Base-by-base conservation (phyloP, 2,888 invertebrate genomes). In the Bursaphelenchus okinawaensis region DNA sequence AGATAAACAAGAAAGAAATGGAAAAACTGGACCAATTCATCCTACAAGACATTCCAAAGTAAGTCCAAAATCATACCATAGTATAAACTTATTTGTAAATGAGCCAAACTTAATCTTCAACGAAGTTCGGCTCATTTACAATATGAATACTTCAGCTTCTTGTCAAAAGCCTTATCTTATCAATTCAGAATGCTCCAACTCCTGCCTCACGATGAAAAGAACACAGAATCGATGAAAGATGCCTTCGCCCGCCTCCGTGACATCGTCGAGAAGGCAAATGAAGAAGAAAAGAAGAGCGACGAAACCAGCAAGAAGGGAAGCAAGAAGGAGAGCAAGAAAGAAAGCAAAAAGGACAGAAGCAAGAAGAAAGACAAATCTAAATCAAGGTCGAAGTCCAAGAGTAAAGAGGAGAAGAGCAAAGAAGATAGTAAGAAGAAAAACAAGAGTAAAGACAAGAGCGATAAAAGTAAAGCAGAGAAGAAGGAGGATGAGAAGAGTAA, bases 11-110 rank as follows among this genome's bases (percentile, higher is more conserved):
- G 51, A 58, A 52, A 12, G 7, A 27, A 12, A 7, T 64, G 51
- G 28, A 12, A 7, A 50, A 24, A 7, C 29, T 64, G 52, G 58
- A 64, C 19, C 23, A 52, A 22, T 64, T 64, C 52, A 26, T 64
- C 40, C 19, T 12, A 27, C 40, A 58, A 8, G 64, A 64, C 59
- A 51, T 64, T 23, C 54, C 54, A 12, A 12, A 54, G 54, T 40
- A 40, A 40, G 6, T 1, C 12, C 40, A 40, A 1, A 12, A 6
- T 40, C n/a, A 16, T 12, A 40, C n/a, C 29, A 29, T 29, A 12
- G 7, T 40, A 40, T 40, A n/a, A n/a, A n/a, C n/a, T n/a, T n/a
- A n/a, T 4, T 40, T 40, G n/a, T 40, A 40, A 3, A 40, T 40
- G 6, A 40, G 16, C 3, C 6, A 40, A n/a, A n/a, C 1, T 16